Base-by-base conservation (phyloP, 2,888 invertebrate species). In the Drosophila tanythrix region DNA sequence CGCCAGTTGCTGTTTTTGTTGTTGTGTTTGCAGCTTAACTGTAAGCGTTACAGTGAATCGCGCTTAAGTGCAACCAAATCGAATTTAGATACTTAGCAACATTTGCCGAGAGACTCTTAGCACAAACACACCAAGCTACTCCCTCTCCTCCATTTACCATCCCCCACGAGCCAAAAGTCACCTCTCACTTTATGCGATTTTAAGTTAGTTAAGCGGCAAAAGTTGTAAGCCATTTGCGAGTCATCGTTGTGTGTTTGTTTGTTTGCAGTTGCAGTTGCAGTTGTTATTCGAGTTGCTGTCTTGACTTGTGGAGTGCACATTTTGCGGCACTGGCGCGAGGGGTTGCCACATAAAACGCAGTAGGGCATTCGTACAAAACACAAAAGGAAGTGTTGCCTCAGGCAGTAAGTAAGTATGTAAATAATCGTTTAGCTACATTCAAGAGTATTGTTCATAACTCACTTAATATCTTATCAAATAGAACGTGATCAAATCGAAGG, bases 191-290 rank as follows among this genome's bases (percentile, higher is more conserved):
- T 79, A 74, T 70, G 70, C 76, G 72, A 79, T 78, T 84, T 77
- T 74, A 76, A 76, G 82, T 75, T 83, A 84, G 88, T 80, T 85
- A 73, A 82, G 80, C 89, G 82, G 74, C 77, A 87, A 85, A 85
- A 82, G 80, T 81, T 88, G 76, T 82, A 76, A 85, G 69, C 76
- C 76, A 86, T 88, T 84, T 88, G 80, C 80, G 43, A 46, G 46
- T 46, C 68, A 64, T 38, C 59, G 67, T 70, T 76, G 58, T 50
- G 61, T 73, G 76, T 76, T 71, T 62, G 61, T 50, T 36, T 58
- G 40, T 35, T 13, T 29, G 57, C 51, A 59, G 71, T 29, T 57
- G 63, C 48, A 48, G 13, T 53, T 55, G 52, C 21, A 66, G 61
- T 72, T 68, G 58, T 68, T 61, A 63, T 76, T 79, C 57, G 58